Base-by-base conservation (phyloP, 1,140 invertebrate genomes). In the Bradynema listronoti region DNA sequence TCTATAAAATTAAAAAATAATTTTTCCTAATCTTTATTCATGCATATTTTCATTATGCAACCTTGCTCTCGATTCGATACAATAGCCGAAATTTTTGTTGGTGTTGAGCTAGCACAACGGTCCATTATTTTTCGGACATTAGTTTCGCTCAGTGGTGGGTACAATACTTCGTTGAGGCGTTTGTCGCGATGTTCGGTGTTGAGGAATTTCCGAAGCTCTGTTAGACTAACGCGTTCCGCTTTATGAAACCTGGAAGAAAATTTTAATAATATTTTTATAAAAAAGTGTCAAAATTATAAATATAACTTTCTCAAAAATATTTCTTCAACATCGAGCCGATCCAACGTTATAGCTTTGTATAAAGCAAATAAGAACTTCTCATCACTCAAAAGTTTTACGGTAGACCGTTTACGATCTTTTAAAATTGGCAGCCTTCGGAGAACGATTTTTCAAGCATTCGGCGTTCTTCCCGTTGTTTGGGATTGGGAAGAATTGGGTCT, bases 91-190 rank as follows among this genome's bases (percentile, higher is more conserved):
- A n/a, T n/a, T 22, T 34, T 24, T 0, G 92, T 14, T 39, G 36
- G n/a, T 39, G 36, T 14, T 39, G n/a, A 19, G 14, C 19, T 39
- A 39, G 36, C 36, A 55, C 61, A 57, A 11, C 50, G 11, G 5
- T 49, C 16, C 24, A 46, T 27, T 52, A 47, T 27, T 64, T 52
- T 43, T 39, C 24, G 4, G 43, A 62, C 14, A 61, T 61, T 9
- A 30, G 19, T 36, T 67, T 51, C 30, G 32, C 49, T 24, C 42
- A 57, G 7, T 14, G 61, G 52, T 0, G 92, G 93, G 81, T 95
- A 90, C 1, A 97, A 83, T 71, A 97, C 93, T 81, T 96, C 92
- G 80, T 97, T 97, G 24, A 97, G 83, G 24, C 93, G 83, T 3
- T 92, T 91, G 9, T 47, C 7, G 19, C 7, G 19, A 47, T 45